phyloP scores from a whole-genome alignment of 1,140 invertebrate species.

The Zaprionus capensis region DNA sequence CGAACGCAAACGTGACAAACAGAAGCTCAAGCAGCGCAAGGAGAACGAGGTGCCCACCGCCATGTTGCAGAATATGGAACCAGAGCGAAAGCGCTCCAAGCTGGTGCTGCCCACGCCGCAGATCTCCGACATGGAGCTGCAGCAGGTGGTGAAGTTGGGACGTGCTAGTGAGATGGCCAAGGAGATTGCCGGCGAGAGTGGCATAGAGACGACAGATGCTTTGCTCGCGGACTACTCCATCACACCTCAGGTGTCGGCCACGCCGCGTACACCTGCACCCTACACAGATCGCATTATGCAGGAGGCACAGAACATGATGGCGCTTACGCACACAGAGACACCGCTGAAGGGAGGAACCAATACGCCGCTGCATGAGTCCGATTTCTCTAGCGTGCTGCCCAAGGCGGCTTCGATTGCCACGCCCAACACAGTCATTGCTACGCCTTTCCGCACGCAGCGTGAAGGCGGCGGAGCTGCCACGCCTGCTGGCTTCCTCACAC shows the following conservation, averaged over 20 bases:
- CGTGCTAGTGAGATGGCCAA: slow-evolving; percentile 96
- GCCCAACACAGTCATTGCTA: slow-evolving; percentile 97
- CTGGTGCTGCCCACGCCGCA: slow-evolving; percentile 98
- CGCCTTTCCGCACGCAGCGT: slow-evolving; percentile 90
- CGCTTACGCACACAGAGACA: slow-evolving; percentile 98
- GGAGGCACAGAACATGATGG: slow-evolving; percentile 99
- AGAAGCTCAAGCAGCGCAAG: slow-evolving; percentile 96
- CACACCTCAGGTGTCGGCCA: slow-evolving; percentile 90
- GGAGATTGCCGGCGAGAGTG: slow-evolving; percentile 94
- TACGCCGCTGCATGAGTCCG: slow-evolving; percentile 94
- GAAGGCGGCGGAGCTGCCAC: slow-evolving; percentile 80
- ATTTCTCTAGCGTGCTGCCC: slow-evolving; percentile 94
- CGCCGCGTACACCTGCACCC: slow-evolving; percentile 94
- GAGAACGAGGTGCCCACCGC: slow-evolving; percentile 98
- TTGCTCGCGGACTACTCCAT: slow-evolving; percentile 96
- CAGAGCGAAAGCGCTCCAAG: slow-evolving; percentile 96
- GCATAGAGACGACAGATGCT: slow-evolving; percentile 92
- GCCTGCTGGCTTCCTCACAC: slow-evolving; percentile 85
- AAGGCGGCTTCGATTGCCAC: slow-evolving; percentile 90
- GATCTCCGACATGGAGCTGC: slow-evolving; percentile 96
- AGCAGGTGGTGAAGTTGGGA: slow-evolving; percentile 98
- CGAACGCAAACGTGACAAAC: slow-evolving; percentile 95
- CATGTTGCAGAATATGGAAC: slow-evolving; percentile 95
- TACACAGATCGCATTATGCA: slow-evolving; percentile 91
- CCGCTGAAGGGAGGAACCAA: slow-evolving; percentile 98